These are phyloP conservation scores for Pseudopodoces humilis DNA, from an alignment of 2,113 vertebrate genomes.

Conservation along the genomic window DNA sequence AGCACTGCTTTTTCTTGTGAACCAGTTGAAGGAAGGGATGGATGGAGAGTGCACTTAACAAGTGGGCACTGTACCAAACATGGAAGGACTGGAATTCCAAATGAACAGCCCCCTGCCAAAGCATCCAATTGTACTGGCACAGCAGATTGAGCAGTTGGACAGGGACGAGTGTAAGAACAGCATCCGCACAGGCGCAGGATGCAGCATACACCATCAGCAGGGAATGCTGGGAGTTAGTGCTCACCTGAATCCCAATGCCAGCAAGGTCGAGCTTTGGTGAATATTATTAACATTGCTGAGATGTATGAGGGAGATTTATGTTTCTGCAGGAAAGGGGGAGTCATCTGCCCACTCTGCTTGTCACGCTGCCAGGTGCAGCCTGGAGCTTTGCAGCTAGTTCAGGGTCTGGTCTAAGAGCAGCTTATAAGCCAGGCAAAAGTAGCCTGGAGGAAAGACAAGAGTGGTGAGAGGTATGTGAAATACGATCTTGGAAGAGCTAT, in stretches of 20 bases:
- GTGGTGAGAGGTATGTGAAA: not conserved
- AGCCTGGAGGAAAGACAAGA: not conserved
- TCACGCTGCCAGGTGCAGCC: not conserved
- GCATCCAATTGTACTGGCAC: not conserved
- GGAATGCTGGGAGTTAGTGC: not conserved
- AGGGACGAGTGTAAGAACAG: not conserved
- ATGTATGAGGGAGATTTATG: not conserved
- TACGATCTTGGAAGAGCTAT: not conserved
- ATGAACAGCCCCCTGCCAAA: not conserved
- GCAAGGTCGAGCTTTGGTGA: not conserved
- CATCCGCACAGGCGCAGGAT: rapidly evolving
- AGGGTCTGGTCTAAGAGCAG: not conserved
- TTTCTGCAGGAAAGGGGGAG: not conserved
- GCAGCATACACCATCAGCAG: not conserved
- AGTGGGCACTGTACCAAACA: not conserved
- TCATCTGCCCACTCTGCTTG: not conserved
- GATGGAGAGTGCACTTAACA: not conserved
- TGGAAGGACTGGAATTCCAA: not conserved
- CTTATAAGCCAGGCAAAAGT: not conserved
- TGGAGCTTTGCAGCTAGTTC: not conserved
- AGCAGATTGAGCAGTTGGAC: not conserved
- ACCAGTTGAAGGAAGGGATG: not conserved
- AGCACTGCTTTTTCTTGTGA: not conserved
- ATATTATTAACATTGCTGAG: not conserved
- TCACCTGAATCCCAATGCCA: not conserved